Percentiles rank a stretch among this genome's conserved stretches.
phyloP scores from a whole-genome alignment of 2,113 vertebrate species.

The Burhinus bistriatus region DNA sequence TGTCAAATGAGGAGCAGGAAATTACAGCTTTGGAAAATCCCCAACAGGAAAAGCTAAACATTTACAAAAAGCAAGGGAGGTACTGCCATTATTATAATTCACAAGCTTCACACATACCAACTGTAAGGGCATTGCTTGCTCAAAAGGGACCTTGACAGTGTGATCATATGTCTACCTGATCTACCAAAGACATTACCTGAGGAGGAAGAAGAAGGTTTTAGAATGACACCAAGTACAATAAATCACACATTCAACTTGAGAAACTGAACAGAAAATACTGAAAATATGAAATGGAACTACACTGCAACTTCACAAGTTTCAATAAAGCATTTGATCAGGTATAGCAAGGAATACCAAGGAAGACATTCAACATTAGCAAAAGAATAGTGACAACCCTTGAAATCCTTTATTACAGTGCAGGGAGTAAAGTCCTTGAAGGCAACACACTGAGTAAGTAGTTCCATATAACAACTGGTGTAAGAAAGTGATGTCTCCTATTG shows the following conservation, averaged over 20 bases:
- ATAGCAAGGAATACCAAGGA: not conserved
- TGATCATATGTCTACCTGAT: not conserved
- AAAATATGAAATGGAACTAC: not conserved
- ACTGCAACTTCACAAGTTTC: slow-evolving; percentile 17
- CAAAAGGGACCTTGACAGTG: not conserved
- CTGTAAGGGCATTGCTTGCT: not conserved
- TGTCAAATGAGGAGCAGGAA: not conserved
- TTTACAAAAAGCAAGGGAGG: not conserved
- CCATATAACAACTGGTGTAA: not conserved
- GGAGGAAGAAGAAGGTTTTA: not conserved
- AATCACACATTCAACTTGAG: not conserved
- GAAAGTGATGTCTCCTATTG: slow-evolving; percentile 36
- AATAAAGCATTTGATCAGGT: slow-evolving; percentile 1
- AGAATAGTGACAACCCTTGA: not conserved
- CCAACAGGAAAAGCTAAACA: not conserved
- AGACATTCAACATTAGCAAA: slow-evolving; percentile 36
- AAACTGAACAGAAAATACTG: not conserved
- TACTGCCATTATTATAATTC: not conserved
- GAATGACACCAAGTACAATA: not conserved
- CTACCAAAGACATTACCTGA: not conserved
- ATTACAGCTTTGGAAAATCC: not conserved
- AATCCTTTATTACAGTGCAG: not conserved
- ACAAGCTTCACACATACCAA: not conserved
- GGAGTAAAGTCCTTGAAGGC: slow-evolving; percentile 38
- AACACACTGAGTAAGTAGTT: slow-evolving; percentile 54